Evolutionary conservation across 2,888 invertebrate genomes (phyloP), one percentile per base, ranked within the genome.

Genomic region (Icerya purchasi): DNA sequence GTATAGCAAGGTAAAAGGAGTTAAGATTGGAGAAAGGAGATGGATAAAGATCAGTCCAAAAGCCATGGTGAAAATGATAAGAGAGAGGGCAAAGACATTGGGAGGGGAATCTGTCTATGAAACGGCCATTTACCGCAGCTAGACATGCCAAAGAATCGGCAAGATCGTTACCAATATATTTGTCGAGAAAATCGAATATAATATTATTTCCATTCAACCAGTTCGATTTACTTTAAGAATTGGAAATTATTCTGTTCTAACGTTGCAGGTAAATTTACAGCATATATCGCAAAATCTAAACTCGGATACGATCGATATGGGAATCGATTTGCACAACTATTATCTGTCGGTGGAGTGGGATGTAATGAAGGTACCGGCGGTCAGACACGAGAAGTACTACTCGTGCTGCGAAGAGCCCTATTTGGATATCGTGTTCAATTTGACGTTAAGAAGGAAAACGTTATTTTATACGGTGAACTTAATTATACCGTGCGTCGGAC

Each of bases 311-410:
- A 89, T 91, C 69, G 86, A 85, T 68, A 81, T 89, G 71, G 91
- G 91, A 63, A 91, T 92, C 68, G 91, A 92, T 73, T 77, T 92
- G 64, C 87, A 88, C 68, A 91, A 92, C 73, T 92, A 90, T 73
- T 91, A 91, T 77, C 88, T 92, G 72, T 92, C 92, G 68, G 94
- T 94, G 62, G 96, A 97, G 75, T 97, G 96, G 97, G 96, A 96
- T 75, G 91, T 90, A 68, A 85, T 96, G 81, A 81, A 86, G 64
- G 91, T 90, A 65, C 90, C 90, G 60, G 91, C 90, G 52, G 83
- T 84, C 64, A 78, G 90, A 66, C 87, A 90, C 72, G 90, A 90
- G 70, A 88, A 88, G 72, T 89, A 86, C 74, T 91, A 96, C 78
- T 89, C 89, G 68, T 96, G 96, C 75, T 96, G 96, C 73, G 88